Conservation (phyloP, 1,140 invertebrate genomes). For the Bombus superbus region DNA sequence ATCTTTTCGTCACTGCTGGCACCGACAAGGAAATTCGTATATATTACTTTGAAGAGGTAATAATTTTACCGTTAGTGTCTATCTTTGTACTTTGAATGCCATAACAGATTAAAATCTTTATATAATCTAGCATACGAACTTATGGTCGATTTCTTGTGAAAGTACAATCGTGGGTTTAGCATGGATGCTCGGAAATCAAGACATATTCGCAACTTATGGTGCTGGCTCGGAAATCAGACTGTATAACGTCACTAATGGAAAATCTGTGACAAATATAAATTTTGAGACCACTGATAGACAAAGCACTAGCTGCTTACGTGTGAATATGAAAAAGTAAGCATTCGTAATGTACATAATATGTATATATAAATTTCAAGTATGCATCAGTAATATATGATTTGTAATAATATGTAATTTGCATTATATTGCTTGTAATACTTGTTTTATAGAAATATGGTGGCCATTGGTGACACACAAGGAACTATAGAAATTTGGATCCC, state of each 20-base stretch:
- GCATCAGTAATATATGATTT: neutral
- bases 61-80: neutral
- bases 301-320: slow-evolving; percentile 74
- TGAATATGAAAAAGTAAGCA: slow-evolving; percentile 78
- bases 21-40: slow-evolving; percentile 80
- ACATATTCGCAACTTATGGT: slow-evolving; percentile 77
- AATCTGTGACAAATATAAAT: slow-evolving; percentile 65
- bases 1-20: slow-evolving; percentile 75
- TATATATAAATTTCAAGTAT: neutral
- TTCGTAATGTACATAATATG: too few relatives aligned
- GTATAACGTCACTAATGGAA: slow-evolving; percentile 73
- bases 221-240: slow-evolving; percentile 73
- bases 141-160: slow-evolving; percentile 73
- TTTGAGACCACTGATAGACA: slow-evolving; percentile 71
- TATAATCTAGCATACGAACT: slow-evolving; percentile 64
- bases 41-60: slow-evolving; percentile 78
- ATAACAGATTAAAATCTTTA: slow-evolving; percentile 9
- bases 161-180: slow-evolving; percentile 76
- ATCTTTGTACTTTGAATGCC: slow-evolving; percentile 11
- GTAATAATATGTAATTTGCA: neutral
- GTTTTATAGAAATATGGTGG: slow-evolving; percentile 76
- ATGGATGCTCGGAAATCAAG: slow-evolving; percentile 75
- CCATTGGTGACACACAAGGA: slow-evolving; percentile 73
- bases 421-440: slow-evolving; percentile 33
- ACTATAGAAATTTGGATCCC: slow-evolving; percentile 79